Conservation (phyloP, 2,113 vertebrate species). For the Colossoma macropomum region DNA sequence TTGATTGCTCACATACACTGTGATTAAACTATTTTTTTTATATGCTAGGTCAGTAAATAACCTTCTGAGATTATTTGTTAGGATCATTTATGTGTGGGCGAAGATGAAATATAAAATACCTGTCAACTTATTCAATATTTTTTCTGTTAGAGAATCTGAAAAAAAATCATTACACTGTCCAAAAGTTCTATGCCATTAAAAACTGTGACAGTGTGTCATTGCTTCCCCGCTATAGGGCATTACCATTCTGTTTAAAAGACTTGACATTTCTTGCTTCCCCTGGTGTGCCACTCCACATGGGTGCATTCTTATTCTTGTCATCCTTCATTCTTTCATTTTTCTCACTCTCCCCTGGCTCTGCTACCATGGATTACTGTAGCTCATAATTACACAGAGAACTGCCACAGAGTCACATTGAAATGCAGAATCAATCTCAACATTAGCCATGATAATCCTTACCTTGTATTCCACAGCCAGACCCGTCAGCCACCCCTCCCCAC, state of each 20-base stretch:
- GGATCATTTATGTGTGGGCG: no score
- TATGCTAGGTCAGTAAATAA: no score
- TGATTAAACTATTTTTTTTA: no score
- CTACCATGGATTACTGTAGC: background rate
- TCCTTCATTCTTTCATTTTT: background rate
- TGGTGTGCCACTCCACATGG: background rate
- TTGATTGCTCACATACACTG: no score
- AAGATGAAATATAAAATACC: no score
- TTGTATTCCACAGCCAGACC: background rate
- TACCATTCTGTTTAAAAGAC: background rate
- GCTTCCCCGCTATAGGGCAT: background rate
- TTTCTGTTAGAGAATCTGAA: background rate
- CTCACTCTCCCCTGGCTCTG: background rate
- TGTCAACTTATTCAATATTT: background rate
- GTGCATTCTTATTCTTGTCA: background rate
- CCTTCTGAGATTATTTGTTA: no score
- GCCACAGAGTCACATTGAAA: conserved; percentile 19
- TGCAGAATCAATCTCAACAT: conserved; percentile 37
- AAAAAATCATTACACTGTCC: no score
- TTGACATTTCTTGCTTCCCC: background rate
- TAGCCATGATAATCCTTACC: conserved; percentile 35
- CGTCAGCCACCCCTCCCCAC: background rate
- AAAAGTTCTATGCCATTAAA: background rate
- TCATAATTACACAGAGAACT: background rate
- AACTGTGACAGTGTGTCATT: background rate